A percentile compares a stretch with the other conserved stretches of the same genome.
Conservation (phyloP, 2,888 invertebrate species). For the Chrysolina oricalcia region DNA sequence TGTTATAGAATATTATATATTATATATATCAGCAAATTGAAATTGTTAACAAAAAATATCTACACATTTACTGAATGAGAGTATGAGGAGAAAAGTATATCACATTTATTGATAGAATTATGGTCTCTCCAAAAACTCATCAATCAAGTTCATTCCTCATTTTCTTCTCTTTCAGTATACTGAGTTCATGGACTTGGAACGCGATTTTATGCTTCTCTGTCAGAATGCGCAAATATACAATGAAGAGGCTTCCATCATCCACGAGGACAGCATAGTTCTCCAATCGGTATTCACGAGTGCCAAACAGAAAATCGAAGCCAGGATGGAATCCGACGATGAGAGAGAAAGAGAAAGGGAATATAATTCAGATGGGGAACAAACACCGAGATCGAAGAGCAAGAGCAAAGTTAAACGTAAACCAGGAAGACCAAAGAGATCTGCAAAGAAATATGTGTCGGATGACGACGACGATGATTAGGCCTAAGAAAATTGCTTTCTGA, state of each 20-base stretch:
- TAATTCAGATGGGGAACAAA: conserved; percentile 69
- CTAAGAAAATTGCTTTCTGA: no score
- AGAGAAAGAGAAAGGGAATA: conserved; percentile 72
- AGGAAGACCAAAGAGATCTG: conserved; percentile 65
- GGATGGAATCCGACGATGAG: conserved; percentile 71
- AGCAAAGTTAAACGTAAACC: conserved; percentile 66
- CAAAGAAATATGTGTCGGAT: conserved; percentile 75
- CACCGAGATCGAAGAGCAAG: conserved; percentile 39
- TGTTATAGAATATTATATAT: no score
- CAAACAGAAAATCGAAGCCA: conserved; percentile 75
- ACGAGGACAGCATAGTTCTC: conserved; percentile 96
- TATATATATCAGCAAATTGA: no score
- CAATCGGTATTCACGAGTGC: conserved; percentile 87
- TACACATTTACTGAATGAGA: no score
- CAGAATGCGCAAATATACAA: conserved; percentile 98
- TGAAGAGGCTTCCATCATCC: conserved; percentile 95
- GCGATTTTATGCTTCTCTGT: conserved; percentile 95
- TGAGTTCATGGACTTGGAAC: conserved; percentile 89
- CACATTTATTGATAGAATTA: no score
- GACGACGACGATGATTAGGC: conserved; percentile 73
- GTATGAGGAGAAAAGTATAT: no score
- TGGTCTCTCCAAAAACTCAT: no score
- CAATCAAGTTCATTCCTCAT: neutral
- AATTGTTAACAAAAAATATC: no score
- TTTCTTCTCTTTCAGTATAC: conserved; percentile 77